These are phyloP conservation scores for Polyergus mexicanus DNA, from an alignment of 1,140 invertebrate species.

Conservation along the genomic window DNA sequence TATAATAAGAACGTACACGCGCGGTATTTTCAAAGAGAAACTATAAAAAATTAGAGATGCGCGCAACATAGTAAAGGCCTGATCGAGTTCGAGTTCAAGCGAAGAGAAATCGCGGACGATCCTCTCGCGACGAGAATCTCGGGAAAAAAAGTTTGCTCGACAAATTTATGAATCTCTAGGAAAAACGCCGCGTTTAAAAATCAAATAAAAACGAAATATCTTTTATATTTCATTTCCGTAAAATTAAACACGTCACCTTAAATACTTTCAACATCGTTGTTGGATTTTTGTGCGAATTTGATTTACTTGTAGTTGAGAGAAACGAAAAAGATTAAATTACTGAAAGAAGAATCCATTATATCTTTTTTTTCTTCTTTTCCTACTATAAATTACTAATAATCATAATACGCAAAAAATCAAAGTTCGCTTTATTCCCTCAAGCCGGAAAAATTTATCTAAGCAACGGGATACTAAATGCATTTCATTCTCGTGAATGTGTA, in stretches of 20 bases:
- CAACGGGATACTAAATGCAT: not conserved
- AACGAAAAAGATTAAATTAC: not conserved
- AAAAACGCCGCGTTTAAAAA: not conserved
- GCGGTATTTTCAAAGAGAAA: slow-evolving; percentile 72
- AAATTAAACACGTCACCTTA: not conserved
- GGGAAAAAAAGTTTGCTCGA: not conserved
- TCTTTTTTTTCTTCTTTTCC: not conserved
- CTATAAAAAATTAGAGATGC: slow-evolving; percentile 65
- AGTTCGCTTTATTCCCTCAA: slow-evolving; percentile 3
- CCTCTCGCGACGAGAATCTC: not conserved
- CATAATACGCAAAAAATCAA: not conserved
- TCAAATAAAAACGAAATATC: not conserved
- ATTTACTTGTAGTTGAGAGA: not conserved
- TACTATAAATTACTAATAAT: not conserved
- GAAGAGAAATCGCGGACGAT: slow-evolving; percentile 66
- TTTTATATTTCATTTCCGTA: not conserved
- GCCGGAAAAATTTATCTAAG: not conserved
- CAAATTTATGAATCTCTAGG: slow-evolving; percentile 31
- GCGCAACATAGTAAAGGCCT: slow-evolving; percentile 63
- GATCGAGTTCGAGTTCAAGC: slow-evolving; percentile 57
- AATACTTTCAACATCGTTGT: not conserved
- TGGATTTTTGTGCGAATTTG: not conserved
- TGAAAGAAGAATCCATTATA: not conserved
- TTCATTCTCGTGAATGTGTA: not conserved
- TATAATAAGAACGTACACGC: slow-evolving; percentile 54